These are phyloP conservation scores for Rhinichthys klamathensis DNA, from an alignment of 2,113 vertebrate species.

Conservation along the genomic window DNA sequence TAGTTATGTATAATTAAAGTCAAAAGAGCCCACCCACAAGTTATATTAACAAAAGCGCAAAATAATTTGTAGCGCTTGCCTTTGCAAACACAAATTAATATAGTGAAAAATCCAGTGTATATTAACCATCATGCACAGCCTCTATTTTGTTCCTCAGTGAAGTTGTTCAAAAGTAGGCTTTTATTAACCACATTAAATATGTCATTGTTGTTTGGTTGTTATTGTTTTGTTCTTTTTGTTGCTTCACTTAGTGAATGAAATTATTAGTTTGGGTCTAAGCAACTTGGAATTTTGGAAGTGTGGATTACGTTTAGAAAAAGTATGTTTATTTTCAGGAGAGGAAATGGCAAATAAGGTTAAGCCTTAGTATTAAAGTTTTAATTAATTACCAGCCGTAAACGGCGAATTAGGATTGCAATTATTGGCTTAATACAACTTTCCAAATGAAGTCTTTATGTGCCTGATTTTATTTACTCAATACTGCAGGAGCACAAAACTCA, in stretches of 20 bases:
- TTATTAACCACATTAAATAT: background rate
- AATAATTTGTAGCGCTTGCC: background rate
- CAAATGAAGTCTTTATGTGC: background rate
- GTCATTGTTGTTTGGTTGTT: constrained; percentile 3
- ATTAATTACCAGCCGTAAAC: background rate
- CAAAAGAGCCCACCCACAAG: background rate
- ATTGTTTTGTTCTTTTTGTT: background rate
- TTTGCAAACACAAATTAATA: background rate
- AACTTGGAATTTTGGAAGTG: background rate
- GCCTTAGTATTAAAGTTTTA: background rate
- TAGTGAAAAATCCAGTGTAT: background rate
- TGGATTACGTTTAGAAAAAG: background rate
- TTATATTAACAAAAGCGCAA: background rate
- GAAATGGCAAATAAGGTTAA: constrained; percentile 19
- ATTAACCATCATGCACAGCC: background rate
- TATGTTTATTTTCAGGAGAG: constrained; percentile 7
- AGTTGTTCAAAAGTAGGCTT: background rate
- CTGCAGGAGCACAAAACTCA: background rate
- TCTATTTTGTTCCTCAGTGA: background rate
- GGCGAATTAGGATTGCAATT: background rate
- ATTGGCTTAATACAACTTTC: background rate
- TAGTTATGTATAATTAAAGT: background rate
- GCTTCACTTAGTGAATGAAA: background rate
- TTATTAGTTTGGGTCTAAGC: background rate
- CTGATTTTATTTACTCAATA: background rate